Evolutionary conservation across 2,113 vertebrate species (phyloP), one percentile per base, ranked within the genome.

Genomic region (Patagioenas fasciata): DNA sequence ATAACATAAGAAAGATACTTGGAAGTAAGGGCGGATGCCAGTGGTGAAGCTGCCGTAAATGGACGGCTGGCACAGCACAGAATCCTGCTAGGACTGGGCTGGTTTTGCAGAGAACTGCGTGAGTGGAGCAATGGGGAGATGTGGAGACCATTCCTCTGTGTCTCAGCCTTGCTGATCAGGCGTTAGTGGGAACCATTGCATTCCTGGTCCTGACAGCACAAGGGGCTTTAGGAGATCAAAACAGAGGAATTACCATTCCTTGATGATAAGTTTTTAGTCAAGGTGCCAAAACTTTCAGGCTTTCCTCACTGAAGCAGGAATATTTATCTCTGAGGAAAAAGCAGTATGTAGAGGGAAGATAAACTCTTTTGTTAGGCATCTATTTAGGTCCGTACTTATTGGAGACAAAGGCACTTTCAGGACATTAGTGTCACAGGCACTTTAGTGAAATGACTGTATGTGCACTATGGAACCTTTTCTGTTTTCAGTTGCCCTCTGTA

Each of bases 1-100:
- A n/a, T 48, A 73, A 66, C 3, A 6, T 31, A 24, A 24, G 74
- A 42, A 50, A 29, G 13, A 2, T 77, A 10, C 29, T 85, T 70
- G 29, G 21, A 75, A 75, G 38, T 44, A 13, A 16, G 2, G 14
- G 6, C 80, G 61, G 19, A 38, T 69, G 31, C 20, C 10, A 47
- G 0, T 69, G 53, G 21, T 61, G 34, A 64, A 32, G 38, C 50
- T 64, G 34, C 44, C 47, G 91, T 72, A 57, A 48, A 53, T 25
- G 1, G 5, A 6, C 67, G 74, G 34, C 28, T 53, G 9, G 31
- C 60, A 9, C 0, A 34, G 34, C 64, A 38, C 0, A 2, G 26
- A 36, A 6, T 4, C 0, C 88, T 78, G 54, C 58, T 73, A 47
- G 47, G 72, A 65, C 62, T 70, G 62, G 71, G 80, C 54, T 80